Conservation (phyloP, 2,797 vertebrate genomes). For the Muraenolepis orangiensis region DNA sequence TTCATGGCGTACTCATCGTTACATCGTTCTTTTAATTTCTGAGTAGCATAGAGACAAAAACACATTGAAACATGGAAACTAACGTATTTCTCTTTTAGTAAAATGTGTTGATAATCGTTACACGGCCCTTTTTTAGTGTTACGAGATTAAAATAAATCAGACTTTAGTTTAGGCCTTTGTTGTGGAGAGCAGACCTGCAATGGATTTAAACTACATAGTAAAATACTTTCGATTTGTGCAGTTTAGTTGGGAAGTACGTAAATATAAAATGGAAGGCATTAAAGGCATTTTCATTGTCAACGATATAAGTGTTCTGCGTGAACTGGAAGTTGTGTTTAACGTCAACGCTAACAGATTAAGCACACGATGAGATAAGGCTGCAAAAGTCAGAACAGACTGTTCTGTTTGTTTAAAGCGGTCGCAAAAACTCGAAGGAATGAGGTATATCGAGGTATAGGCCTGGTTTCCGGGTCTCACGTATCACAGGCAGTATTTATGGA, state of each 20-base stretch:
- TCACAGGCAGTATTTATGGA: background rate
- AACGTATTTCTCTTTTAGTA: no score
- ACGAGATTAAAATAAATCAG: background rate
- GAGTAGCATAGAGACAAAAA: no score
- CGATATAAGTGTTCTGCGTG: background rate
- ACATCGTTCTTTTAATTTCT: no score
- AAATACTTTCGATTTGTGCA: background rate
- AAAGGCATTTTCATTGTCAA: background rate
- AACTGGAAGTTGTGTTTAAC: background rate
- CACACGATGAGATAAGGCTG: slow-evolving; percentile 40
- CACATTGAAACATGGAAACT: no score
- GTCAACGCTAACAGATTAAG: slow-evolving; percentile 27
- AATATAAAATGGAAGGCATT: background rate
- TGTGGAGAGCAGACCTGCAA: background rate
- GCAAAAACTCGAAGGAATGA: slow-evolving; percentile 39
- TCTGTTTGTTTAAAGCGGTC: slow-evolving; percentile 45
- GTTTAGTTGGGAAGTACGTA: background rate
- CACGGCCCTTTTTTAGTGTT: no score
- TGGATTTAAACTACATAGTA: background rate
- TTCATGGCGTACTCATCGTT: no score
- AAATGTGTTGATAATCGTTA: no score
- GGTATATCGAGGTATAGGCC: background rate
- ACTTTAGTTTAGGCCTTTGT: background rate
- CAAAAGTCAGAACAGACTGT: slow-evolving; percentile 38
- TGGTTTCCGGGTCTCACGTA: background rate